phyloP scores from a whole-genome alignment of 37 sponge, comb jelly and placozoan species.

The Halichondria panicea region DNA sequence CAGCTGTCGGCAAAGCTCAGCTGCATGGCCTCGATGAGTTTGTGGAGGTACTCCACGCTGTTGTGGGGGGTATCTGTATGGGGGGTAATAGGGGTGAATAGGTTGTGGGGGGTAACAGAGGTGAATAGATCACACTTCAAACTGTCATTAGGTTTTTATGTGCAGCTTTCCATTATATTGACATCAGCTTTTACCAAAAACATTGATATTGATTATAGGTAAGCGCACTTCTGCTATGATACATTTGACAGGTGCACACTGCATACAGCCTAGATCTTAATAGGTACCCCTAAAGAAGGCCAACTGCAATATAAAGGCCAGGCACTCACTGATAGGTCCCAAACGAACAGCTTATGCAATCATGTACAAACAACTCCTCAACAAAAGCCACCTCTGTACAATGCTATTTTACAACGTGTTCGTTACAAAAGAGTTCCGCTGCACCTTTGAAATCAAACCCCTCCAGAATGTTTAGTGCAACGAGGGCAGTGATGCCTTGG shows the following conservation, averaged over 20 bases:
- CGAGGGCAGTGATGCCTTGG: constrained; percentile 82
- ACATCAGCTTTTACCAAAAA: too few species aligned
- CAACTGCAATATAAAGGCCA: too few species aligned
- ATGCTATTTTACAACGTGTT: neutral
- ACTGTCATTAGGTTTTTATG: neutral
- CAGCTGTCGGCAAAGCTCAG: constrained; percentile 81
- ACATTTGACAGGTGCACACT: too few species aligned
- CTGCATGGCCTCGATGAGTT: constrained; percentile 76
- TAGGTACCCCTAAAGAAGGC: too few species aligned
- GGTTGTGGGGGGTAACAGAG: neutral
- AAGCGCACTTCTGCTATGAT: too few species aligned
- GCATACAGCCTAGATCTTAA: too few species aligned
- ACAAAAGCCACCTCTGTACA: too few species aligned
- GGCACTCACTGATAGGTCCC: too few species aligned
- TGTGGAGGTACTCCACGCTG: constrained; percentile 68
- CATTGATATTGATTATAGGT: too few species aligned
- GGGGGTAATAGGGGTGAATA: neutral
- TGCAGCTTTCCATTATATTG: too few species aligned
- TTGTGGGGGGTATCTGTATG: constrained; percentile 62
- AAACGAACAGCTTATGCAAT: neutral
- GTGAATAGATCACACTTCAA: neutral
- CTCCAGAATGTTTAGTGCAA: constrained; percentile 79
- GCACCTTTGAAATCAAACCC: constrained; percentile 64
- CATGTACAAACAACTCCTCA: neutral
- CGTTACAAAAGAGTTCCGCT: too few species aligned